Evolutionary conservation across 2,797 vertebrate species (phyloP).

Genomic region (Mormyrops attenuatus): DNA sequence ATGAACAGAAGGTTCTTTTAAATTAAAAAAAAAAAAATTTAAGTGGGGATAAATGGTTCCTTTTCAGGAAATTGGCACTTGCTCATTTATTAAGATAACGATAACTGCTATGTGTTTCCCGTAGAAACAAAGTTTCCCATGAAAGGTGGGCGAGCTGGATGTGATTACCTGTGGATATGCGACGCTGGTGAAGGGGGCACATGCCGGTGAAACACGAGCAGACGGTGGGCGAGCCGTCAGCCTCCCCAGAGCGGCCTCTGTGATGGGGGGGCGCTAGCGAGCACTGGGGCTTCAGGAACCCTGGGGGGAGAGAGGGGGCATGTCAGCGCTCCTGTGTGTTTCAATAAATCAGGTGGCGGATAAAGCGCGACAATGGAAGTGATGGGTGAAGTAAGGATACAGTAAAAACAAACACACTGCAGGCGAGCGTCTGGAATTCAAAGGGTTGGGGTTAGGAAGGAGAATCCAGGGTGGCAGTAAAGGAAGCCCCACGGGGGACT

Average conservation of each 20-base stretch:
- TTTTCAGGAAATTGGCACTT: not conserved
- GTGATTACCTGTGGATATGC: constrained; percentile 42
- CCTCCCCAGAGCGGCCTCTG: constrained; percentile 31
- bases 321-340: not conserved
- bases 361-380: not conserved
- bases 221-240: constrained; percentile 29
- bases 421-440: not conserved
- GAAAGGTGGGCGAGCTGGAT: not conserved
- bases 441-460: not conserved
- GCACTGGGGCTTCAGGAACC: constrained; percentile 44
- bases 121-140: not conserved
- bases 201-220: constrained; percentile 41
- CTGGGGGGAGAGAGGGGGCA: constrained; percentile 22
- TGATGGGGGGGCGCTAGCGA: constrained; percentile 36
- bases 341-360: not conserved
- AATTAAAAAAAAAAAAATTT: not conserved
- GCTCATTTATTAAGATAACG: not conserved
- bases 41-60: not conserved
- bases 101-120: not conserved
- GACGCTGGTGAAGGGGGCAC: constrained; percentile 39
- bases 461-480: not conserved
- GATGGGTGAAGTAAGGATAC: not conserved
- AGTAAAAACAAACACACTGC: not conserved
- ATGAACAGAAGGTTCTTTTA: not conserved
- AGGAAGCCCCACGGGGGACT: not conserved